phyloP scores from a whole-genome alignment of 2,113 vertebrate species.

The Cottus gobio region DNA sequence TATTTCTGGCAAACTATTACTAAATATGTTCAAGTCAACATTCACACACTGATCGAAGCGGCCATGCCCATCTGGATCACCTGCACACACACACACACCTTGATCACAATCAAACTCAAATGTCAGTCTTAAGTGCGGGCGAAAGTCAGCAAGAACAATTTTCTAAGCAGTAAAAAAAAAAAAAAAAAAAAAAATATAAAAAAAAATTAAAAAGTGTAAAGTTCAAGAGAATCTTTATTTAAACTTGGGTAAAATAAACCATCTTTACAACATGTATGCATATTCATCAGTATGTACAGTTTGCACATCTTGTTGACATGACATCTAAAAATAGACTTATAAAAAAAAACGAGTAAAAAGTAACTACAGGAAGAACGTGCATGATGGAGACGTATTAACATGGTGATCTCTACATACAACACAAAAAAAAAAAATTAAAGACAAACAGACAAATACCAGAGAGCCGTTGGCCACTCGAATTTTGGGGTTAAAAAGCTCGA shows the following conservation, averaged over 20 bases:
- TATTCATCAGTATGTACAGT: constrained; percentile 71
- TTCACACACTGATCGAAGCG: too few species aligned
- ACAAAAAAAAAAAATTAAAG: constrained; percentile 53
- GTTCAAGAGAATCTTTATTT: constrained; percentile 73
- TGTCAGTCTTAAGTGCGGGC: neutral
- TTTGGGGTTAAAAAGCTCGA: neutral
- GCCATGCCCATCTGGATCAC: too few species aligned
- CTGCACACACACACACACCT: neutral
- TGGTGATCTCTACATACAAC: constrained; percentile 44
- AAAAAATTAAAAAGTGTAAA: too few species aligned
- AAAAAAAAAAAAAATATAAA: too few species aligned
- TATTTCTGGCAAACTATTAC: neutral
- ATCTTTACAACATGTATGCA: constrained; percentile 63
- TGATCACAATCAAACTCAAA: neutral
- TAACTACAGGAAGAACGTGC: constrained; percentile 54
- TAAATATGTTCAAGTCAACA: too few species aligned
- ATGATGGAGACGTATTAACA: constrained; percentile 62
- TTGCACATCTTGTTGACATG: constrained; percentile 55
- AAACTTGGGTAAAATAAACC: constrained; percentile 45
- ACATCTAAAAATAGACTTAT: constrained; percentile 42
- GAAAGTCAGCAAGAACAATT: neutral
- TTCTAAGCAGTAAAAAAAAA: neutral
- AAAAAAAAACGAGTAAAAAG: constrained; percentile 36
- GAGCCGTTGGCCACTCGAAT: neutral
- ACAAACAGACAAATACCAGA: constrained; percentile 50